Evolutionary conservation across 2,888 invertebrate species (phyloP).

Genomic region (Scotopteryx bipunctaria): DNA sequence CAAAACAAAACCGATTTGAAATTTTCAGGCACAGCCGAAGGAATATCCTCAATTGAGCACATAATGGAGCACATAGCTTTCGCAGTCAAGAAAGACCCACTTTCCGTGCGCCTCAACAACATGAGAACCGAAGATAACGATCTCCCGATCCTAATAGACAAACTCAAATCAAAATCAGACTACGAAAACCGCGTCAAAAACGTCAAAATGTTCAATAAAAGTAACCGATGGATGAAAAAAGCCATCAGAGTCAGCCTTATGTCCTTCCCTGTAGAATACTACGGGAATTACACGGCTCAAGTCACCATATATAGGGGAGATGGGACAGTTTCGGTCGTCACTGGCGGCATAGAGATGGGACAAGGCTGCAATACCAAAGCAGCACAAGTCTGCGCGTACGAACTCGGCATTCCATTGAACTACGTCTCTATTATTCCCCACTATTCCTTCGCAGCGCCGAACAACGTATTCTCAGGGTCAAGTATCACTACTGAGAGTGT

Average conservation of each 20-base stretch:
- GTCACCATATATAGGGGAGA: constrained; percentile 87
- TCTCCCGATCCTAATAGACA: constrained; percentile 79
- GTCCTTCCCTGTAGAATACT: constrained; percentile 83
- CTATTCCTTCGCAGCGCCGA: constrained; percentile 83
- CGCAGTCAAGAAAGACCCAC: constrained; percentile 80
- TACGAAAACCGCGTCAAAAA: constrained; percentile 77
- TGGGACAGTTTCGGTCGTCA: constrained; percentile 87
- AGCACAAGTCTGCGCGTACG: constrained; percentile 89
- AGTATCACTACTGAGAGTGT: constrained; percentile 86
- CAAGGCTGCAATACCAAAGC: constrained; percentile 92
- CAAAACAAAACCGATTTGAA: too few relatives aligned
- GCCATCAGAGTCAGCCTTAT: constrained; percentile 86
- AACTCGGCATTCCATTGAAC: constrained; percentile 86
- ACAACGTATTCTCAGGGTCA: constrained; percentile 85
- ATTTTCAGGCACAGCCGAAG: constrained; percentile 82
- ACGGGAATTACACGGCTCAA: constrained; percentile 82
- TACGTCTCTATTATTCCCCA: constrained; percentile 84
- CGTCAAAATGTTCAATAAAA: constrained; percentile 82
- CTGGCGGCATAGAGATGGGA: constrained; percentile 89
- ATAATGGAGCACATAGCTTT: constrained; percentile 88
- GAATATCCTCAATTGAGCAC: constrained; percentile 83
- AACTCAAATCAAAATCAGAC: constrained; percentile 77
- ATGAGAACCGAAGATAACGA: constrained; percentile 74
- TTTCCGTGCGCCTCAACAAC: constrained; percentile 82
- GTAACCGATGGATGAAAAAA: constrained; percentile 90